A percentile compares a stretch with the other conserved stretches of the same genome.
phyloP scores from a whole-genome alignment of 2,113 vertebrate genomes.

The Beaufortia kweichowensis region DNA sequence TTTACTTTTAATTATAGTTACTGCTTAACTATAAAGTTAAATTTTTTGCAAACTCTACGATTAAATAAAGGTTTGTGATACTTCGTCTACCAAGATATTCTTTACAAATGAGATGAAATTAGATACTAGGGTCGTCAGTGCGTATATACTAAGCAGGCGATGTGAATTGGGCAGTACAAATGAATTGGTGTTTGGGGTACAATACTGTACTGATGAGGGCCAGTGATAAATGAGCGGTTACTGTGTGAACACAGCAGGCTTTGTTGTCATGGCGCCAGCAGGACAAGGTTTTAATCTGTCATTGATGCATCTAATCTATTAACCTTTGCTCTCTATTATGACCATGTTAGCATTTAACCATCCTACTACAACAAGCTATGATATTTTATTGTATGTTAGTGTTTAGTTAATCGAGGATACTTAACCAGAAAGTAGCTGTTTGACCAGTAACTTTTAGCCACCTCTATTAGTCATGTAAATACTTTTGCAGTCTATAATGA shows the following conservation, averaged over 20 bases:
- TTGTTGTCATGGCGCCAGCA: constrained; percentile 38
- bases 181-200: not conserved
- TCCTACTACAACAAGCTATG: not conserved
- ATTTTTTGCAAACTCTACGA: not conserved
- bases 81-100: too few relatives aligned
- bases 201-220: not conserved
- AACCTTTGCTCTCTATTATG: constrained; percentile 7
- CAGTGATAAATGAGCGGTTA: constrained; percentile 21
- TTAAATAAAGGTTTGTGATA: too few relatives aligned
- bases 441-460: too few relatives aligned
- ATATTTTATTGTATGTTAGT: not conserved
- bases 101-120: too few relatives aligned
- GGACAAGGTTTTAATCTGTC: constrained; percentile 46
- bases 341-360: not conserved
- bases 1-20: not conserved
- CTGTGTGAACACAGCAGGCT: constrained; percentile 4
- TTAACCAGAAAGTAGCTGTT: not conserved
- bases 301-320: constrained; percentile 30
- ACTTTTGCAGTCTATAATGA: too few relatives aligned
- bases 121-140: too few relatives aligned
- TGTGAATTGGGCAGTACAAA: not conserved
- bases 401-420: not conserved
- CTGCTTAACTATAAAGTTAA: too few relatives aligned
- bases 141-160: constrained; percentile 10
- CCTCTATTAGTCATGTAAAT: too few relatives aligned